These are phyloP conservation scores for Melanerpes aurifrons DNA, from an alignment of 2,113 vertebrate species.

Conservation along the genomic window DNA sequence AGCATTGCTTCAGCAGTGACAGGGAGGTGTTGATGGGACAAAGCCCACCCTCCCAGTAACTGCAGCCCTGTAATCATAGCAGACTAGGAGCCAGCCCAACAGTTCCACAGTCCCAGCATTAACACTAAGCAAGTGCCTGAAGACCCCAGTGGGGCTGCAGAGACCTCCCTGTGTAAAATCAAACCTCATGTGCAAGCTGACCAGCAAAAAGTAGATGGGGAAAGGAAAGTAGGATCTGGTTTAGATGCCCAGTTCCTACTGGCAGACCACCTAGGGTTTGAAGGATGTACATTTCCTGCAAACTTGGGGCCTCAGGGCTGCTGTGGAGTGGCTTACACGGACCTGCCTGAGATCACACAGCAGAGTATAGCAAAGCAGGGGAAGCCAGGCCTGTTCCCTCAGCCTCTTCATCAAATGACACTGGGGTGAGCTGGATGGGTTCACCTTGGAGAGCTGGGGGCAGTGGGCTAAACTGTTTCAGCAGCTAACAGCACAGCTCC, in stretches of 20 bases:
- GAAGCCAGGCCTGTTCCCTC: background rate
- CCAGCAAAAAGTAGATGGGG: background rate
- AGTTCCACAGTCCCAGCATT: background rate
- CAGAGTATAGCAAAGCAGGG: background rate
- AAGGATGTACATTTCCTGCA: background rate
- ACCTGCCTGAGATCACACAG: background rate
- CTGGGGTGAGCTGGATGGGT: background rate
- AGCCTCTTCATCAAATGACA: background rate
- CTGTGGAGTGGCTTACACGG: background rate
- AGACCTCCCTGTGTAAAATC: background rate
- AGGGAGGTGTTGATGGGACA: slow-evolving; percentile 51
- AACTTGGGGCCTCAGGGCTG: fast-evolving
- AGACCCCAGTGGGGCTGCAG: background rate
- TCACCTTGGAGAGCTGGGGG: background rate
- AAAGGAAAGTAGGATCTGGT: background rate
- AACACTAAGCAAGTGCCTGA: background rate
- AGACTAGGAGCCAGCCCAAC: background rate
- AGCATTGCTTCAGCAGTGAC: slow-evolving; percentile 27
- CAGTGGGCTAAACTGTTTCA: fast-evolving
- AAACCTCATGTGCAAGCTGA: background rate
- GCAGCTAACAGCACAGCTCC: background rate
- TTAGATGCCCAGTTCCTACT: background rate
- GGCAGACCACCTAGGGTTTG: background rate
- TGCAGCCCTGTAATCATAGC: background rate
- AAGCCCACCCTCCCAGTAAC: slow-evolving; percentile 22